Conservation (phyloP, 1,140 invertebrate species). For the Eueides isabella region DNA sequence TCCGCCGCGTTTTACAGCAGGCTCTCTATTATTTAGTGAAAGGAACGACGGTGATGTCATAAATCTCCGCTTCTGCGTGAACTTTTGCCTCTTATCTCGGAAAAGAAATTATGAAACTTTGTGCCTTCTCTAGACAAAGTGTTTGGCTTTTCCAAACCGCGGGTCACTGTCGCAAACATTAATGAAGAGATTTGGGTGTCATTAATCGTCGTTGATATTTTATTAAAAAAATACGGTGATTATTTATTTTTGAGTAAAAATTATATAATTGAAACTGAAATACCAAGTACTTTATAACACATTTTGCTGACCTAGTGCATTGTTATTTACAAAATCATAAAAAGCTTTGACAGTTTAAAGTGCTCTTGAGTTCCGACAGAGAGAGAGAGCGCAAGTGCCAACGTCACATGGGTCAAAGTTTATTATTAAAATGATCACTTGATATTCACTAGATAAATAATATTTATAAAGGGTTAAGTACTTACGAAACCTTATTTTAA, state of each 20-base stretch:
- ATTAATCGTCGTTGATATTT: conserved; percentile 24
- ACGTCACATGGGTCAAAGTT: neutral
- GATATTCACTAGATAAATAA: neutral
- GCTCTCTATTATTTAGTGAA: conserved; percentile 82
- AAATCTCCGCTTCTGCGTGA: conserved; percentile 81
- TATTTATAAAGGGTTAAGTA: neutral
- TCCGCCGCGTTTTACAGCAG: conserved; percentile 77
- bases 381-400: neutral
- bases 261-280: neutral
- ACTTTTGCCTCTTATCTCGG: conserved; percentile 81
- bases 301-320: neutral
- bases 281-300: neutral
- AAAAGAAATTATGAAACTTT: conserved; percentile 81
- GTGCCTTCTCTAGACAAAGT: conserved; percentile 79
- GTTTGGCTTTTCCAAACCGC: conserved; percentile 73
- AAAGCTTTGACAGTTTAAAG: conserved; percentile 10
- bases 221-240: neutral
- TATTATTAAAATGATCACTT: neutral
- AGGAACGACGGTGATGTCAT: conserved; percentile 79
- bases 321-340: neutral
- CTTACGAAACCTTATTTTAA: no score
- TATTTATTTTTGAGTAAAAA: neutral
- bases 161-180: conserved; percentile 73
- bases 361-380: neutral
- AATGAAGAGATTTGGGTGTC: conserved; percentile 51